Percentiles rank a stretch among this genome's conserved stretches.
Evolutionary conservation across 2,797 vertebrate genomes (phyloP).

Genomic region (Loris lydekkerianus): DNA sequence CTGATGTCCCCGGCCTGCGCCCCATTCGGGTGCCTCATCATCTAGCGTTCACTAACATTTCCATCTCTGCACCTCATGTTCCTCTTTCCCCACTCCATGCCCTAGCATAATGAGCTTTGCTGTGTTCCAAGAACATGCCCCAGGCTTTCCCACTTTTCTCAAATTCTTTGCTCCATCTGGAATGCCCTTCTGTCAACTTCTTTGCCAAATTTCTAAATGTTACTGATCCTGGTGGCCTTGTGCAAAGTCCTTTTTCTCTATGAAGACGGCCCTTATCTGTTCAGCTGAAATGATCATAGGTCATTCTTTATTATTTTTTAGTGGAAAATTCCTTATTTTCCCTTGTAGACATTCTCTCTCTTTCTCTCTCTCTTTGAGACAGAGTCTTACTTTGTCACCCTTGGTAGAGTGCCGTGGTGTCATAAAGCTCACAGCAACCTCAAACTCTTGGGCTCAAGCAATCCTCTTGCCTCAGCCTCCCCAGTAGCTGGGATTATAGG

Average conservation of each 20-base stretch:
- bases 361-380: too few species aligned
- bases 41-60: background rate
- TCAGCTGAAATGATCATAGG: background rate
- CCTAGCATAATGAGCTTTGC: conserved; percentile 34
- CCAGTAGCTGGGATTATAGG: too few species aligned
- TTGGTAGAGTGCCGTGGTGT: too few species aligned
- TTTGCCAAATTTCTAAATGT: conserved; percentile 73
- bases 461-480: too few species aligned
- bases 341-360: background rate
- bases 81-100: background rate
- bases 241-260: conserved; percentile 53
- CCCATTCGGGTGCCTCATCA: background rate
- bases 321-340: background rate
- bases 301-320: background rate
- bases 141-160: conserved; percentile 69
- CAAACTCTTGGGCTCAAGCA: too few species aligned
- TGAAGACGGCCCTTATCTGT: conserved; percentile 17
- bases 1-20: too few species aligned
- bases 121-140: conserved; percentile 67
- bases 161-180: conserved; percentile 77
- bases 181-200: conserved; percentile 73
- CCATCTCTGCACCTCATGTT: background rate
- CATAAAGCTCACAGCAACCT: too few species aligned
- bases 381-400: too few species aligned
- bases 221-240: conserved; percentile 26